Conservation (phyloP, 2,797 vertebrate genomes). For the Bryconaethiops microstoma region DNA sequence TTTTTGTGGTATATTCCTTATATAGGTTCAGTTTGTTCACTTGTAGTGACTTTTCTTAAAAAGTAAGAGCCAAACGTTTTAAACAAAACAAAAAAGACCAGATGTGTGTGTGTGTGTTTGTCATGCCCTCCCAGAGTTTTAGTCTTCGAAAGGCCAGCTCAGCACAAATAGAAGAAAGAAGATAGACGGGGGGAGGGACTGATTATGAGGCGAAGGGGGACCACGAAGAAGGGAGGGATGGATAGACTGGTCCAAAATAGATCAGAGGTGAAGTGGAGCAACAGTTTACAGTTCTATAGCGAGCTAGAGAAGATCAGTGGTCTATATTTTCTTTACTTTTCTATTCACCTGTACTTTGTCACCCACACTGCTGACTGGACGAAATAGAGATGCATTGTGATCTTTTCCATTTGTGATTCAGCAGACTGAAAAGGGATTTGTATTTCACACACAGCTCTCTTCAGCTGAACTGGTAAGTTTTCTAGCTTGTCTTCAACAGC, state of each 20-base stretch:
- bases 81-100: background rate
- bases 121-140: slow-evolving; percentile 48
- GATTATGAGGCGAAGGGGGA: slow-evolving; percentile 48
- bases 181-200: slow-evolving; percentile 53
- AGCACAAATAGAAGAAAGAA: slow-evolving; percentile 57
- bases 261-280: slow-evolving; percentile 27
- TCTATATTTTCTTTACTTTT: background rate
- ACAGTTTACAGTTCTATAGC: slow-evolving; percentile 11
- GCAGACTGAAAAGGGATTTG: slow-evolving; percentile 17
- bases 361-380: background rate
- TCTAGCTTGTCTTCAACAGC: slow-evolving; percentile 8
- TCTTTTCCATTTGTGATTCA: background rate
- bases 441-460: slow-evolving; percentile 9
- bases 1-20: slow-evolving; percentile 2
- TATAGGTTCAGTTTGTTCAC: background rate
- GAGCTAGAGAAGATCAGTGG: background rate
- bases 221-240: slow-evolving; percentile 44
- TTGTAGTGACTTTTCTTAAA: background rate
- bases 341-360: slow-evolving; percentile 1
- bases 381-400: background rate
- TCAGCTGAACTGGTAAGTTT: slow-evolving; percentile 50
- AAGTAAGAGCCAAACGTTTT: background rate
- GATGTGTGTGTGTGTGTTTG: slow-evolving; percentile 22
- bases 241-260: slow-evolving; percentile 45
- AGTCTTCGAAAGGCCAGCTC: slow-evolving; percentile 57